phyloP scores from a whole-genome alignment of 2,888 invertebrate species.

The Pyrrhia umbra region DNA sequence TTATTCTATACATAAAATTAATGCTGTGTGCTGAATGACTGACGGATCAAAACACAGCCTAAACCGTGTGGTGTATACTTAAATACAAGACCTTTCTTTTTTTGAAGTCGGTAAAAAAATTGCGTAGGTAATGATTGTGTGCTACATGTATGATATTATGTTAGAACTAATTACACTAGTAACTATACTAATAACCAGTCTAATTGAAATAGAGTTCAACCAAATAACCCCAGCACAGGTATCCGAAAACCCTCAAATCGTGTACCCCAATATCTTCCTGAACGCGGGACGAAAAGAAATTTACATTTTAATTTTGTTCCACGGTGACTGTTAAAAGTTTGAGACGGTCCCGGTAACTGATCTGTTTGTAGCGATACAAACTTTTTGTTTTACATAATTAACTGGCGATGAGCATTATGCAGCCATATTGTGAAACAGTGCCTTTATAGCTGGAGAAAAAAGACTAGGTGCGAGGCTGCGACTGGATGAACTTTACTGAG shows the following conservation, averaged over 20 bases:
- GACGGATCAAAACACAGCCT: too few relatives aligned
- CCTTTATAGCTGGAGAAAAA: constrained; percentile 14
- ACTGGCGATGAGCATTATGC: constrained; percentile 48
- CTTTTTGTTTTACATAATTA: constrained; percentile 63
- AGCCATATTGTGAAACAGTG: constrained; percentile 8
- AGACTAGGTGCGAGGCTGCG: not conserved
- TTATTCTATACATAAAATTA: too few relatives aligned
- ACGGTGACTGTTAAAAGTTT: constrained; percentile 64
- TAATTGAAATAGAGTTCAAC: not conserved
- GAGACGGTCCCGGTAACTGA: constrained; percentile 55
- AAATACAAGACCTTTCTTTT: too few relatives aligned
- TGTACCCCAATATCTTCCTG: constrained; percentile 51
- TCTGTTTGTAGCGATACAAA: constrained; percentile 63
- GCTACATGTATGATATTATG: too few relatives aligned
- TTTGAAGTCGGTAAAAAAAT: too few relatives aligned
- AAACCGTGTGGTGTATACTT: too few relatives aligned
- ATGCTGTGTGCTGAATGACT: too few relatives aligned
- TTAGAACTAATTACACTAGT: too few relatives aligned
- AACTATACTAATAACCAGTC: too few relatives aligned
- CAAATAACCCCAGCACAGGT: not conserved
- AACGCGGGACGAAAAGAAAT: constrained; percentile 69
- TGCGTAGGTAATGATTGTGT: too few relatives aligned
- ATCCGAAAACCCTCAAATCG: constrained; percentile 21
- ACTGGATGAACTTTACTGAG: not conserved
- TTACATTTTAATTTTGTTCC: constrained; percentile 81